Percentiles rank a stretch among this genome's conserved stretches.
phyloP scores from a whole-genome alignment of 2,888 invertebrate genomes.

The Cactoblastis cactorum region DNA sequence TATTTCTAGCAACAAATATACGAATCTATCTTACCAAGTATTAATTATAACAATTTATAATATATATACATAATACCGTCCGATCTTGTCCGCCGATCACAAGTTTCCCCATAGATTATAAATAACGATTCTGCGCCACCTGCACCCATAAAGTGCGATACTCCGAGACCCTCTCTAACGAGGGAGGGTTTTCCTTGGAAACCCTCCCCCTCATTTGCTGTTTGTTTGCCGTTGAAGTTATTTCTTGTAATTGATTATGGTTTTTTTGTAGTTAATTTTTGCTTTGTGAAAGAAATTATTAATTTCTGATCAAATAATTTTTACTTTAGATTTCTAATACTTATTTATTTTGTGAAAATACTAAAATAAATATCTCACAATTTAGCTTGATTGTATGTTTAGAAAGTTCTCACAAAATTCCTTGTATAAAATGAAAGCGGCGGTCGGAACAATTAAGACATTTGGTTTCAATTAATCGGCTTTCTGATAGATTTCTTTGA shows the following conservation, averaged over 20 bases:
- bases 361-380: no score
- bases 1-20: no score
- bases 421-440: slow-evolving; percentile 14
- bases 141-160: slow-evolving; percentile 5
- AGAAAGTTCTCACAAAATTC: slow-evolving; percentile 24
- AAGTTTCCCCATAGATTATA: slow-evolving; percentile 5
- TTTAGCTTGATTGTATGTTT: no score
- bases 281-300: no score
- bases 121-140: slow-evolving; percentile 4
- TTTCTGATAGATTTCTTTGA: slow-evolving; percentile 39
- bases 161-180: background rate
- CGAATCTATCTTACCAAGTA: no score
- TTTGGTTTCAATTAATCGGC: slow-evolving; percentile 37
- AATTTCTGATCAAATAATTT: no score
- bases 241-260: background rate
- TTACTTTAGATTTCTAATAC: no score
- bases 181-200: background rate
- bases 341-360: no score
- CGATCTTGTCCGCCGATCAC: background rate
- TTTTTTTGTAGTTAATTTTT: background rate
- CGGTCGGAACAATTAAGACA: slow-evolving; percentile 30
- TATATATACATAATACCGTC: background rate
- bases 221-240: background rate
- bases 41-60: background rate
- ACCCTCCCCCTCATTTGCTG: background rate